phyloP scores from a whole-genome alignment of 2,113 vertebrate species.

The Callorhinus ursinus region DNA sequence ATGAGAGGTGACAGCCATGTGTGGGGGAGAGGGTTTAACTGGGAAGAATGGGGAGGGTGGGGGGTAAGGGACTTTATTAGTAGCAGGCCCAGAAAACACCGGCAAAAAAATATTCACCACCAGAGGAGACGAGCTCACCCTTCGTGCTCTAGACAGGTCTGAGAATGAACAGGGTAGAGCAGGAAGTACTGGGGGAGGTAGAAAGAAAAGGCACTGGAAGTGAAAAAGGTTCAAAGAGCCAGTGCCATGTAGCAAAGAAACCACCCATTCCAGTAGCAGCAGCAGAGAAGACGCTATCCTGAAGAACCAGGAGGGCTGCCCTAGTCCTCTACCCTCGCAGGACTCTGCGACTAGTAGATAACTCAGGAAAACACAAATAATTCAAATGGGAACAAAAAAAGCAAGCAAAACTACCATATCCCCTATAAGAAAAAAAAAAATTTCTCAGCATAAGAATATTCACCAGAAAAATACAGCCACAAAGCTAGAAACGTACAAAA shows the following conservation, averaged over 20 bases:
- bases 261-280: neutral
- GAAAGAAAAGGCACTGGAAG: neutral
- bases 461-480: neutral
- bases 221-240: neutral
- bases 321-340: neutral
- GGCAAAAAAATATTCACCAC: neutral
- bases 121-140: neutral
- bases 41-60: accelerated
- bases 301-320: neutral
- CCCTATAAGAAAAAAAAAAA: neutral
- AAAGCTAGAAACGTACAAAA: neutral
- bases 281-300: neutral
- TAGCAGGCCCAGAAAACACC: neutral
- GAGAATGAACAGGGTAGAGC: neutral
- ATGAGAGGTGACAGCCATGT: accelerated
- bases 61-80: neutral
- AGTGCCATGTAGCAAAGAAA: neutral
- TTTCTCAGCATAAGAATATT: conserved; percentile 36
- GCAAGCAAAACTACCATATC: neutral
- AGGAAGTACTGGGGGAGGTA: neutral
- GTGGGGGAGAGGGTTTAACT: accelerated
- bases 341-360: neutral
- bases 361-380: neutral
- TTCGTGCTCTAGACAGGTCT: neutral
- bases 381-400: neutral